phyloP scores from a whole-genome alignment of 2,113 vertebrate species.

The Danionella cerebrum region DNA sequence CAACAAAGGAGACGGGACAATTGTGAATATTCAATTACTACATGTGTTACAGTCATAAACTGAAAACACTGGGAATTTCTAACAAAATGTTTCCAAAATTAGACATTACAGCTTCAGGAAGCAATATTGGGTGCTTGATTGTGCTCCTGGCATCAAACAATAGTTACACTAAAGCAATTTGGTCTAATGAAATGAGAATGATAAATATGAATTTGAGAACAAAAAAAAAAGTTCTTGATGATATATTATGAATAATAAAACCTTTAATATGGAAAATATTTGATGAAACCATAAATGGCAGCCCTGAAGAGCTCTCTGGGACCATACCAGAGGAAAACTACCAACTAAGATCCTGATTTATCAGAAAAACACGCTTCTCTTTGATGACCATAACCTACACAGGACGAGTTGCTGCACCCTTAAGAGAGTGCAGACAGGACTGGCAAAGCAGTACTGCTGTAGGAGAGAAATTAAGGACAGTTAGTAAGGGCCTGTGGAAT shows the following conservation, averaged over 20 bases:
- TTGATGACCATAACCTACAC: conserved; percentile 99
- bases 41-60: conserved; percentile 1
- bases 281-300: conserved; percentile 27
- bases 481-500: conserved; percentile 99
- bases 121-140: neutral
- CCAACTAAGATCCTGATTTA: conserved; percentile 57
- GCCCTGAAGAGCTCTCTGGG: conserved; percentile 60
- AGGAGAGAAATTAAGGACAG: conserved; percentile 99
- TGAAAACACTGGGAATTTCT: conserved; percentile 3
- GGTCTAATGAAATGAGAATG: conserved; percentile 26
- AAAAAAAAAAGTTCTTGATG: neutral
- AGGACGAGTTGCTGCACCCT: conserved; percentile 99
- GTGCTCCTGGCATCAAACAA: neutral
- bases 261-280: neutral
- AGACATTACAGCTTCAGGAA: neutral
- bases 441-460: conserved; percentile 99
- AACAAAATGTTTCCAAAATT: neutral
- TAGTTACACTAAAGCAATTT: conserved; percentile 32
- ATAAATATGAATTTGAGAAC: conserved; percentile 13
- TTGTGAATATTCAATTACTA: neutral
- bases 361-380: conserved; percentile 73
- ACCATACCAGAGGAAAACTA: conserved; percentile 68
- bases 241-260: conserved; percentile 7
- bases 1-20: conserved; percentile 39
- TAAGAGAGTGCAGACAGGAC: conserved; percentile 99